Evolutionary conservation across 2,888 invertebrate genomes (phyloP).

Genomic region (Oscheius sp.): DNA sequence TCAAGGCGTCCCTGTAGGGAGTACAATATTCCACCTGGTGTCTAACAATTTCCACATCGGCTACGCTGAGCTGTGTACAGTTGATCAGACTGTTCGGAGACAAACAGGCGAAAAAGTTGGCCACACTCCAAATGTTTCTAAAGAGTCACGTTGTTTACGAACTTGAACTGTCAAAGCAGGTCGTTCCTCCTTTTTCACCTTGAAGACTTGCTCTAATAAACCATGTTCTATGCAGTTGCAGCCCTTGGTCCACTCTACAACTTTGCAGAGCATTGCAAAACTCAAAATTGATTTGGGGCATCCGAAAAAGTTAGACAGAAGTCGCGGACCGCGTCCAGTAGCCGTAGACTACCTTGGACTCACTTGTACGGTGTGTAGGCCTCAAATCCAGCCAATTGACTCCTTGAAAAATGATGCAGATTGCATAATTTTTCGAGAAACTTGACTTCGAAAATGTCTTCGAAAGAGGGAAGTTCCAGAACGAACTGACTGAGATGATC

Average conservation of each 20-base stretch:
- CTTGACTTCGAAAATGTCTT: slow-evolving; percentile 56
- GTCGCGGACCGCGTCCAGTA: too few relatives aligned
- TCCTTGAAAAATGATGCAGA: slow-evolving; percentile 56
- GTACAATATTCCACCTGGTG: slow-evolving; percentile 56
- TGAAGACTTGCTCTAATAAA: too few relatives aligned
- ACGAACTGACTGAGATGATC: slow-evolving; percentile 69
- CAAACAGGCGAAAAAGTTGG: slow-evolving; percentile 68
- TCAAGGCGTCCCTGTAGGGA: slow-evolving; percentile 51
- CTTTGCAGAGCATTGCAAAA: too few relatives aligned
- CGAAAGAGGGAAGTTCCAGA: slow-evolving; percentile 58
- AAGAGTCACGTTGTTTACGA: background rate
- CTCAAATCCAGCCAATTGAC: slow-evolving; percentile 53
- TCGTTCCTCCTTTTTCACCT: too few relatives aligned
- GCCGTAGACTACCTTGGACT: background rate
- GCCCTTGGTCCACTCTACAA: too few relatives aligned
- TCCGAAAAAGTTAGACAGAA: too few relatives aligned
- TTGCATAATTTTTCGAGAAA: slow-evolving; percentile 64
- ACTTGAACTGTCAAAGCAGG: too few relatives aligned
- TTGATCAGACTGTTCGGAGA: slow-evolving; percentile 64
- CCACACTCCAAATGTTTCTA: slow-evolving; percentile 64
- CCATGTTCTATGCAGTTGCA: too few relatives aligned
- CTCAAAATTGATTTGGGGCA: too few relatives aligned
- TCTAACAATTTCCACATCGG: slow-evolving; percentile 48
- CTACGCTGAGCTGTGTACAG: slow-evolving; percentile 60
- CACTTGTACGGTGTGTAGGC: slow-evolving; percentile 51